Percentiles rank a stretch among this genome's conserved stretches.
phyloP scores from a whole-genome alignment of 2,888 invertebrate species.

The Podabrus alpinus region DNA sequence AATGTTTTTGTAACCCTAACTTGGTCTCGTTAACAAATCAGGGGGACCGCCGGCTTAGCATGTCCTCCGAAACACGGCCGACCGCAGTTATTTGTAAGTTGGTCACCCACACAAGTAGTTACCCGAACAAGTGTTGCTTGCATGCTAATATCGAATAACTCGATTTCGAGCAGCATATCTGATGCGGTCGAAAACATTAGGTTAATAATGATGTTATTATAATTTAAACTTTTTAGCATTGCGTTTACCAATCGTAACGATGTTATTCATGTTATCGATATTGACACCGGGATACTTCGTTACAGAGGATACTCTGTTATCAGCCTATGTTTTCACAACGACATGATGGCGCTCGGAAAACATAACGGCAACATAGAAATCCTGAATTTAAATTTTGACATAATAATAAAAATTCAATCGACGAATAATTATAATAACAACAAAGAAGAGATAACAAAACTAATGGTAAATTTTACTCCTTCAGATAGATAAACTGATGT shows the following conservation, averaged over 20 bases:
- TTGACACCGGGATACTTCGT: background rate
- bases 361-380: background rate
- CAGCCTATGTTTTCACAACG: background rate
- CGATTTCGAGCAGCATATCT: too few species aligned
- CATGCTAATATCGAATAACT: too few species aligned
- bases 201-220: too few species aligned
- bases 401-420: background rate
- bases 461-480: background rate
- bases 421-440: too few species aligned
- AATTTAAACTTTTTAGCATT: background rate
- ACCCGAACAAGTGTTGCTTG: too few species aligned
- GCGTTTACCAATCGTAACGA: background rate
- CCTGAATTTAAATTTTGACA: background rate
- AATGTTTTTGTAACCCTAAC: too few species aligned
- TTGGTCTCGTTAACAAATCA: too few species aligned
- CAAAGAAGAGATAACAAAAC: background rate
- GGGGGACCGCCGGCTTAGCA: too few species aligned
- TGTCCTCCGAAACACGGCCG: too few species aligned
- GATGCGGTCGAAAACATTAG: too few species aligned
- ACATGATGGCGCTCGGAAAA: background rate
- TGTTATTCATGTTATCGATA: background rate
- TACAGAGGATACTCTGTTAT: background rate
- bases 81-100: too few species aligned
- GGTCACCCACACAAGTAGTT: too few species aligned
- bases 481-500: background rate